Base-by-base conservation (phyloP, 2,113 vertebrate species). In the Aegotheles bennettii region DNA sequence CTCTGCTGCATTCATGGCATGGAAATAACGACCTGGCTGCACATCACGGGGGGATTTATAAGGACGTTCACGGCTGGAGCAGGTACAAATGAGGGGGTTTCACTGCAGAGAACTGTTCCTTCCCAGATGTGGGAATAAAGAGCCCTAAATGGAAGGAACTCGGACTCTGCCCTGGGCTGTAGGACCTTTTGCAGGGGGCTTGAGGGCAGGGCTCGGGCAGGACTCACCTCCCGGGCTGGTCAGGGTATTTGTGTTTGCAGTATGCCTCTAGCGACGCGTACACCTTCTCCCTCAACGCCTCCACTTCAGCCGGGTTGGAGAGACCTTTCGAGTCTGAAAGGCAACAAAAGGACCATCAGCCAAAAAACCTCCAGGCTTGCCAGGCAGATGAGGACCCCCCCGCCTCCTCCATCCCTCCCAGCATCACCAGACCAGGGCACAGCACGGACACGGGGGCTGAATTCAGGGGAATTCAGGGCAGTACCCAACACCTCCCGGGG, bases 211-310 rank as follows among this genome's bases (percentile, higher is more conserved):
- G 47, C 64, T 0, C 20, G 3, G 73, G 7, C 63, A 25, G 77
- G 4, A 69, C 97, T 97, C 96, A 99, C 99, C 99, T 99, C 68
- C 99, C 99, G 0, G 99, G 99, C 98, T 99, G 99, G 93, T 99
- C 99, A 0, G 99, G 99, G 97, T 99, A 99, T 97, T 99, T 99
- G 94, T 99, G 99, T 97, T 99, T 99, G 98, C 99, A 99, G 96
- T 99, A 99, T 2, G 99, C 99, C 97, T 99, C 99, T 96, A 99
- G 98, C 4, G 99, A 99, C 0, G 99, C 99, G 1, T 99, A 99
- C 63, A 99, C 99, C 95, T 99, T 99, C 98, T 99, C 99, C 89
- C 99, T 97, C 63, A 99, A 97, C 0, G 99, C 99, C 95, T 99
- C 99, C 57, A 99, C 99, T 88, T 99, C 99, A 0, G 99, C 98